Evolutionary conservation across 2,888 invertebrate genomes (phyloP).

Genomic region (Agrilus mali): DNA sequence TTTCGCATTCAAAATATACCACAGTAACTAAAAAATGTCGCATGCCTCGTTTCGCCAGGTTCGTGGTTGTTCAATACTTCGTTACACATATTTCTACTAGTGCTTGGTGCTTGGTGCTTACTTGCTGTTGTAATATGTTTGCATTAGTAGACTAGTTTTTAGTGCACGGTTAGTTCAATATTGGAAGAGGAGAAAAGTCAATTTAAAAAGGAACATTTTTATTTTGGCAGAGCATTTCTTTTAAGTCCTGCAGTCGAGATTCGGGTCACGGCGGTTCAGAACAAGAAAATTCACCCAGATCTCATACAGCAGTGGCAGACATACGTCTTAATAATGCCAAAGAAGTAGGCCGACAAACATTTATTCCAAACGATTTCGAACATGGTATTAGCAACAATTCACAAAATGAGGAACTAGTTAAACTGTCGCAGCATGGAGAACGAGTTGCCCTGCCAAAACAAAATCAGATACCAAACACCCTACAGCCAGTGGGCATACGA

Average conservation of each 20-base stretch:
- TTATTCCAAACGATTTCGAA: slow-evolving; percentile 34
- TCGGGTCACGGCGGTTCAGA: slow-evolving; percentile 51
- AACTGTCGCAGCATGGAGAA: slow-evolving; percentile 24
- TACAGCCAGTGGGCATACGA: slow-evolving; percentile 24
- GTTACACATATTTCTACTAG: too few relatives aligned
- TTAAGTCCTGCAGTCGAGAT: slow-evolving; percentile 60
- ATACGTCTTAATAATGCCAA: slow-evolving; percentile 43
- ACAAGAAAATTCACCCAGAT: slow-evolving; percentile 54
- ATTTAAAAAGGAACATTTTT: slow-evolving; percentile 2
- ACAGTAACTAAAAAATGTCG: too few relatives aligned
- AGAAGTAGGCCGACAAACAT: slow-evolving; percentile 39
- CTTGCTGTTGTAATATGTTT: too few relatives aligned
- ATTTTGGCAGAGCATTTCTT: slow-evolving; percentile 66
- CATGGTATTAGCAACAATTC: slow-evolving; percentile 22
- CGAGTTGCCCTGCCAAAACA: slow-evolving; percentile 26
- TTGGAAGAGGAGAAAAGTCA: too few relatives aligned
- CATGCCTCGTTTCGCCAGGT: too few relatives aligned
- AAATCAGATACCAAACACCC: slow-evolving; percentile 21
- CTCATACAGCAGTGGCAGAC: slow-evolving; percentile 38
- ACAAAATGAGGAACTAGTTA: slow-evolving; percentile 22
- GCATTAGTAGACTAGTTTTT: too few relatives aligned
- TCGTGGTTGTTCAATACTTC: too few relatives aligned
- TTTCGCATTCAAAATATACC: too few relatives aligned
- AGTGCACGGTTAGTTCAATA: too few relatives aligned
- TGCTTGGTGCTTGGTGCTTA: too few relatives aligned